Percentiles rank a stretch among this genome's conserved stretches.
Evolutionary conservation across 2,113 vertebrate genomes (phyloP).

Genomic region (Asarcornis scutulata): DNA sequence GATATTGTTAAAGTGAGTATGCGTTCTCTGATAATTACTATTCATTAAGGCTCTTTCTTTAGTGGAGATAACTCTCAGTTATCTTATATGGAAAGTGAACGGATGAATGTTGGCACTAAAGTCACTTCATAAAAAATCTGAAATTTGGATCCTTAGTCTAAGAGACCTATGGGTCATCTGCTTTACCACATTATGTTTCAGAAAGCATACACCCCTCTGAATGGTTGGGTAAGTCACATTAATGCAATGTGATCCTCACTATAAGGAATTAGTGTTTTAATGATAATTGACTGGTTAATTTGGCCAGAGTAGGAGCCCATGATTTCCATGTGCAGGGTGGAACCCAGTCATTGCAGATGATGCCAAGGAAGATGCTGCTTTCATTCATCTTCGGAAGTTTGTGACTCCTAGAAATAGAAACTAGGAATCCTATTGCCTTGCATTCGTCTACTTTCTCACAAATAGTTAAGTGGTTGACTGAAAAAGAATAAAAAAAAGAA

Average conservation of each 20-base stretch:
- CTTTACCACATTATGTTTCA: background rate
- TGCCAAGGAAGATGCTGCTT: background rate
- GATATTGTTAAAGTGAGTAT: background rate
- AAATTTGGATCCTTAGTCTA: background rate
- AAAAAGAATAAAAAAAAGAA: background rate
- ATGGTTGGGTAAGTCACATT: background rate
- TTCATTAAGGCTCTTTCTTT: slow-evolving; percentile 23
- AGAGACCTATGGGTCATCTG: background rate
- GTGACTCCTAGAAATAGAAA: background rate
- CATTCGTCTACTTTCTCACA: background rate
- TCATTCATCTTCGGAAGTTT: background rate
- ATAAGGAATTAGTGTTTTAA: background rate
- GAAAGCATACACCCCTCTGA: background rate
- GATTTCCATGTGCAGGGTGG: background rate
- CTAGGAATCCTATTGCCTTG: rapidly evolving
- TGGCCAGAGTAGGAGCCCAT: background rate
- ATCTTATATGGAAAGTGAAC: background rate
- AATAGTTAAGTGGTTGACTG: background rate
- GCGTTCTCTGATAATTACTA: background rate
- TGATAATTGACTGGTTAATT: background rate
- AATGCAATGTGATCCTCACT: background rate
- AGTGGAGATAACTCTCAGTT: background rate
- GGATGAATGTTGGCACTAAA: background rate
- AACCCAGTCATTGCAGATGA: background rate
- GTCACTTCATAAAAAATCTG: background rate